These are phyloP conservation scores for Hippocampus zosterae DNA, from an alignment of 2,113 vertebrate genomes.

Conservation along the genomic window DNA sequence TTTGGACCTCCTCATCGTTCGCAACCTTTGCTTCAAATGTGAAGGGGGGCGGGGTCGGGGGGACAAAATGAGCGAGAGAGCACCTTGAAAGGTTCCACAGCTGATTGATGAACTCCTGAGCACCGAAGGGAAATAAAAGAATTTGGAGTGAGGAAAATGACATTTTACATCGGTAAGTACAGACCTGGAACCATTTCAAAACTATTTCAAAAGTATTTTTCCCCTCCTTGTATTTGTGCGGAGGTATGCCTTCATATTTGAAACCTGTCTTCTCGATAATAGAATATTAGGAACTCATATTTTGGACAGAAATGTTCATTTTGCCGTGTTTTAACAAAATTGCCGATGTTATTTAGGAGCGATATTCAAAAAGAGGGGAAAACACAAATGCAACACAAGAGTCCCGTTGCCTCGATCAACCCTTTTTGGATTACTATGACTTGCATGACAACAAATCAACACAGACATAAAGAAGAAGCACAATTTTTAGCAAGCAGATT, in stretches of 20 bases:
- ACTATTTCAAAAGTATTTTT: neutral
- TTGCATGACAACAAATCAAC: neutral
- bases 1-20: neutral
- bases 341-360: neutral
- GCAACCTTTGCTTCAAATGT: conserved; percentile 1
- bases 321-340: neutral
- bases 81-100: conserved; percentile 19
- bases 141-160: conserved; percentile 48
- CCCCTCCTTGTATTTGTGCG: neutral
- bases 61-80: neutral
- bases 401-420: neutral
- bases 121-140: conserved; percentile 34
- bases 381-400: neutral
- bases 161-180: conserved; percentile 50
- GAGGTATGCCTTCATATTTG: neutral
- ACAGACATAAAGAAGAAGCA: neutral
- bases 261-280: neutral
- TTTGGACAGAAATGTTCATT: neutral
- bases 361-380: neutral
- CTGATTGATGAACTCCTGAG: conserved; percentile 32
- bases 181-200: too few species aligned
- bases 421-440: neutral
- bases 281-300: neutral
- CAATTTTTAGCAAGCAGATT: neutral
- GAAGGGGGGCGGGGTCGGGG: too few species aligned